Base-by-base conservation (phyloP, 2,797 vertebrate genomes). In the Tarsius wallacei region DNA sequence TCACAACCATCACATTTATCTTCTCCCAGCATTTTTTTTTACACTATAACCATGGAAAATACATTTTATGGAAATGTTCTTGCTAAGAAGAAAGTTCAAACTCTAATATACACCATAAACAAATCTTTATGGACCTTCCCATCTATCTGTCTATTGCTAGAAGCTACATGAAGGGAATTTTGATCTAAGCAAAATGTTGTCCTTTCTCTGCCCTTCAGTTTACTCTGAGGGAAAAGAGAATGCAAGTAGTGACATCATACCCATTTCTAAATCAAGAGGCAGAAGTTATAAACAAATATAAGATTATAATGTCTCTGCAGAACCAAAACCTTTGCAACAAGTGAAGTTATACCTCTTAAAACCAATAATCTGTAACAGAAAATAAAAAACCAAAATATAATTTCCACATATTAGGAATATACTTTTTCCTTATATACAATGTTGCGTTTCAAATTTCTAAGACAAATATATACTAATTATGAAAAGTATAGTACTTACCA, bases 401-500 rank as follows among this genome's bases (percentile, higher is more conserved):
- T 95, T 78, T 88, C 17, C 63, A 33, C 17, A 68, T 87, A 91
- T 95, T 90, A 71, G 90, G 4, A 8, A 71, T n/a, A 71, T 80
- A 64, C 33, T 96, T 87, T 93, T 87, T 93, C 42, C 57, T 57
- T 76, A 33, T 77, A 89, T 2, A 73, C 15, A 51, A 81, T 21
- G 47, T 15, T 73, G 24, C 92, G 21, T 85, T 95, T 92, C 53
- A 92, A 95, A 90, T 92, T 91, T 96, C 66, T 89, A 86, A 78
- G 63, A 94, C 81, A 84, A 96, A 85, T 76, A 70, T 42, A 78
- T 2, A 64, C 7, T 89, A 93, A 87, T 91, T 78, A 93, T 57
- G 16, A 96, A 96, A 88, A 87, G 10, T 47, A 83, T 2, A 86
- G 24, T 53, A 91, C 31, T 89, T 93, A 74, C 42, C n/a, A 91